Percentiles rank a stretch among this genome's conserved stretches.
These are phyloP conservation scores for Istiophorus platypterus DNA, from an alignment of 2,113 vertebrate genomes.

Conservation along the genomic window DNA sequence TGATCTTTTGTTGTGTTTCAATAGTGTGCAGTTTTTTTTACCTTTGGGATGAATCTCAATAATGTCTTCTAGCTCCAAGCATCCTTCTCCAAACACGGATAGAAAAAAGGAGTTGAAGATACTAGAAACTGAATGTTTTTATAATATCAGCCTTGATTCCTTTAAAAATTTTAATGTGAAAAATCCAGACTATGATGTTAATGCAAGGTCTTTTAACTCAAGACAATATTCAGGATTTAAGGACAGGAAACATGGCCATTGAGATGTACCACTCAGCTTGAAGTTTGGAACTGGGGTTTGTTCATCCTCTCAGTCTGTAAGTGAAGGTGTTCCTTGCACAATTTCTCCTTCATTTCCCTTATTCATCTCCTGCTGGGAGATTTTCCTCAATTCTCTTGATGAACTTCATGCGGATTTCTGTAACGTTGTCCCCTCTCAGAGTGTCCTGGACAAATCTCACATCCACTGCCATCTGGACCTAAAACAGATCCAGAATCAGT, in stretches of 20 bases:
- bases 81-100: not conserved
- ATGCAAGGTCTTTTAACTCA: not conserved
- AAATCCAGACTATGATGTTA: not conserved
- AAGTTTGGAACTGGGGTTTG: conserved; percentile 9
- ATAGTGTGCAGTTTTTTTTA: conserved; percentile 10
- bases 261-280: not conserved
- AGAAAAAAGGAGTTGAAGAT: conserved; percentile 1
- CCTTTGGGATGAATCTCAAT: not conserved
- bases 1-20: not conserved
- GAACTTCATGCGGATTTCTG: conserved; percentile 98
- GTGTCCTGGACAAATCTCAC: conserved; percentile 96
- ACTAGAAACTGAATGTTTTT: not conserved
- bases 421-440: conserved; percentile 94
- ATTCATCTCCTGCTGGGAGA: conserved; percentile 96
- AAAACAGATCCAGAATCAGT: conserved; percentile 11
- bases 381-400: conserved; percentile 98
- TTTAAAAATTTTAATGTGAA: conserved; percentile 1
- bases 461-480: conserved; percentile 99
- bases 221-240: conserved; percentile 7
- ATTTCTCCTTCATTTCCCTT: conserved; percentile 63
- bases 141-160: not conserved
- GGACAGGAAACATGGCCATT: not conserved
- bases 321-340: conserved; percentile 21
- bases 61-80: not conserved
- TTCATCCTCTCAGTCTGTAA: conserved; percentile 30